A percentile compares a stretch with the other conserved stretches of the same genome.
Evolutionary conservation across 1,140 invertebrate species (phyloP).

Genomic region (Liolophura sinensis): DNA sequence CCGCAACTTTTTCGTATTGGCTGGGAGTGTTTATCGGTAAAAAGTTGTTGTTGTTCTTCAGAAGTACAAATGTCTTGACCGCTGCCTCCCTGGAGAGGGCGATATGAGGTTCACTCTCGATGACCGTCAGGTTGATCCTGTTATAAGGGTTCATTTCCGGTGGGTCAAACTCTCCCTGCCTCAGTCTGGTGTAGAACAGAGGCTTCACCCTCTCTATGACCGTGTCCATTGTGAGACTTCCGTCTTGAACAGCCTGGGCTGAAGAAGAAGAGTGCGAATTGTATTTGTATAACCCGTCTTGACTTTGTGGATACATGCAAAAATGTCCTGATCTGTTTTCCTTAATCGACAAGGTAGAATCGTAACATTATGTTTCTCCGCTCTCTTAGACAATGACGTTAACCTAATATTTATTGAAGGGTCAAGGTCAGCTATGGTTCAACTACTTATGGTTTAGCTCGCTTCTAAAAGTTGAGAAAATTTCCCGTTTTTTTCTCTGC

Average conservation of each 20-base stretch:
- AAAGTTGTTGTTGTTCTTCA: constrained; percentile 45
- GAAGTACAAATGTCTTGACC: constrained; percentile 43
- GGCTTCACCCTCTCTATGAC: constrained; percentile 35
- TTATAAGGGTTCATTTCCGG: constrained; percentile 46
- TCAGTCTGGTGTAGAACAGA: constrained; percentile 55
- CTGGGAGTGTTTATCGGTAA: constrained; percentile 26
- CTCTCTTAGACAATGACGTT: no score
- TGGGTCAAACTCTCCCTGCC: constrained; percentile 54
- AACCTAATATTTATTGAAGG: no score
- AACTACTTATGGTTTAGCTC: no score
- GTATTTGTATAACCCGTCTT: no score
- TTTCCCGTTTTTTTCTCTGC: no score
- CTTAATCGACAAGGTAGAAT: no score
- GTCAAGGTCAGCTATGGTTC: no score
- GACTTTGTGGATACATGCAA: no score
- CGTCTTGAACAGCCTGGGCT: constrained; percentile 18
- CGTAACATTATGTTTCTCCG: no score
- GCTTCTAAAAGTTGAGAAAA: no score
- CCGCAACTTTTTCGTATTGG: constrained; percentile 20
- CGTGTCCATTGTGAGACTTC: constrained; percentile 9
- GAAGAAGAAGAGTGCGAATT: constrained; percentile 7
- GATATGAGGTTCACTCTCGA: constrained; percentile 41
- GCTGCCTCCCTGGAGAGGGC: constrained; percentile 36
- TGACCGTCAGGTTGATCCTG: constrained; percentile 23
- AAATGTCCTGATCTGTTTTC: no score